Evolutionary conservation across 1,140 invertebrate genomes (phyloP), one percentile per base, ranked within the genome.

Genomic region (Euborellia annulipes): DNA sequence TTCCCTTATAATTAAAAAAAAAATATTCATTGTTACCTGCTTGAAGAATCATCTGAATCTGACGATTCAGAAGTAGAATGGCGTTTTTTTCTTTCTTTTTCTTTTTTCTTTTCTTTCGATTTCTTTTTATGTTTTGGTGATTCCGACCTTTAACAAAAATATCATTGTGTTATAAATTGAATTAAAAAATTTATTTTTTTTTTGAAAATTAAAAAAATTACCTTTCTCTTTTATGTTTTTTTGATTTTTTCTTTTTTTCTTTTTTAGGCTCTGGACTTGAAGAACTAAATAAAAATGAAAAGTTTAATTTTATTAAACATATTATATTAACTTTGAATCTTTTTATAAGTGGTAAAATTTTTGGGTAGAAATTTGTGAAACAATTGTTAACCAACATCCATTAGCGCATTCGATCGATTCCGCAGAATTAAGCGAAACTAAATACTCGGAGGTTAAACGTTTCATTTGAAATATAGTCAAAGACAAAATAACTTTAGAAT

Each of bases 111-210:
- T 14, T 50, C 49, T 37, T 50, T 50, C 20, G 45, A 42, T 17
- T 21, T 27, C 34, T 45, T 48, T 44, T 50, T 50, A 47, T 46
- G 49, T 39, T 42, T 46, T n/a, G 49, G 49, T 32, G 49, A 50
- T 16, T 46, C 45, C 16, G 49, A 50, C 21, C 49, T 50, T 21
- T 38, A 38, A 16, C 36, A 38, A 38, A 16, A 38, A 38, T 38
- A 20, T 34, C n/a, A n/a, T 27, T 27, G 4, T 27, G 11, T 27
- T 27, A 27, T 27, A 27, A n/a, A n/a, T n/a, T n/a, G n/a, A n/a
- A 27, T 27, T 27, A 27, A 27, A 27, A 27, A 38, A 6, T 38
- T 38, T n/a, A 38, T 16, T 6, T 38, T 6, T 16, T 6, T 27
- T 27, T 27, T 6, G 23, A 27, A 27, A 27, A 27, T 11, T 27